These are phyloP conservation scores for Carapus acus DNA, from an alignment of 2,797 vertebrate species.

Conservation along the genomic window DNA sequence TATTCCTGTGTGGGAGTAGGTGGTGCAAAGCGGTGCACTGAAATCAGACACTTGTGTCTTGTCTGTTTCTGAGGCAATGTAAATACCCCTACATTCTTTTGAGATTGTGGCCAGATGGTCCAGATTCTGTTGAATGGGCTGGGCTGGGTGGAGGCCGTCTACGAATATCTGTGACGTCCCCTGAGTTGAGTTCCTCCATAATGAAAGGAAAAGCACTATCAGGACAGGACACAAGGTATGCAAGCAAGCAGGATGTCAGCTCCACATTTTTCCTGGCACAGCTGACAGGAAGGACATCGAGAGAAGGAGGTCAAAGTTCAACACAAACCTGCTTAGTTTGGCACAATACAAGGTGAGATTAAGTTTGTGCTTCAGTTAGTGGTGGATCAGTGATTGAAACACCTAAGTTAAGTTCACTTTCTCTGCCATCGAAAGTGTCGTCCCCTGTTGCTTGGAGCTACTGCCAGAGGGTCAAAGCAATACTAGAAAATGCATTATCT, in stretches of 20 bases:
- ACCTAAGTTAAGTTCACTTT: too few relatives aligned
- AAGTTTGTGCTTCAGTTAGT: too few relatives aligned
- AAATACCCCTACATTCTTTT: conserved; percentile 52
- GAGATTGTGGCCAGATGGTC: conserved; percentile 33
- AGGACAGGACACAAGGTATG: conserved; percentile 27
- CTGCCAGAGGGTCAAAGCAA: too few relatives aligned
- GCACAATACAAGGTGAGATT: too few relatives aligned
- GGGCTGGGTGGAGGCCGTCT: not conserved
- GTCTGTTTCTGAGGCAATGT: conserved; percentile 5
- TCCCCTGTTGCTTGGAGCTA: too few relatives aligned
- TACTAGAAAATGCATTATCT: too few relatives aligned
- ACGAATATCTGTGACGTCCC: conserved; percentile 25
- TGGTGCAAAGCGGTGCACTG: not conserved
- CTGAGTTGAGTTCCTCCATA: conserved; percentile 13
- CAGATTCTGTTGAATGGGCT: conserved; percentile 15
- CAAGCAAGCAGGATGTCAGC: conserved; percentile 48
- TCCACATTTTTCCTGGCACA: conserved; percentile 11
- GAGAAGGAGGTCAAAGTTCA: conserved; percentile 33
- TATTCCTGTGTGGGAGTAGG: conserved; percentile 20
- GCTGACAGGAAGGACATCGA: conserved; percentile 7
- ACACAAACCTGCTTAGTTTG: conserved; percentile 21
- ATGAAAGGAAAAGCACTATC: conserved; percentile 45
- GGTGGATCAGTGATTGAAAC: too few relatives aligned
- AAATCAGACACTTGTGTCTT: not conserved
- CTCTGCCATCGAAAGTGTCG: too few relatives aligned